A percentile compares a stretch with the other conserved stretches of the same genome.
These are phyloP conservation scores for Orchesellides sinensis DNA, from an alignment of 2,888 invertebrate genomes.

Conservation along the genomic window DNA sequence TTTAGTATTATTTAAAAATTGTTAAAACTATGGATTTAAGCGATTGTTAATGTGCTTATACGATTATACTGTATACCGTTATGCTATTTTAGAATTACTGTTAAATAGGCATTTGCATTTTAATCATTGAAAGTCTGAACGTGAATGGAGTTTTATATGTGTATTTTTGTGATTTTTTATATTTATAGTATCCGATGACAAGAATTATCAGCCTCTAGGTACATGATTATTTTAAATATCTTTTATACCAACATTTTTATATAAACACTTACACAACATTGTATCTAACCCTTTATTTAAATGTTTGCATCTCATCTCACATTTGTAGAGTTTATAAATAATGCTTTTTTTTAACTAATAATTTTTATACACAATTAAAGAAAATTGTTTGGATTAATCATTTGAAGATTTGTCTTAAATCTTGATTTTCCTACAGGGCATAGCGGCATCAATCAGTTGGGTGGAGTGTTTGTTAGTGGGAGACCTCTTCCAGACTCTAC, in stretches of 20 bases:
- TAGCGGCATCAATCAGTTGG: constrained; percentile 81
- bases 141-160: background rate
- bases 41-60: no score
- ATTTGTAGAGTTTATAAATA: no score
- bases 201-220: constrained; percentile 26
- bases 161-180: background rate
- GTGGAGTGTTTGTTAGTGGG: constrained; percentile 81
- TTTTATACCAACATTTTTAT: no score
- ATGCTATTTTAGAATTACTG: no score
- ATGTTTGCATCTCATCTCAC: background rate
- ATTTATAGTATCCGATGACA: constrained; percentile 8
- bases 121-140: no score
- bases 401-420: background rate
- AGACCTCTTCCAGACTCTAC: constrained; percentile 80
- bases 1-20: no score
- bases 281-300: background rate
- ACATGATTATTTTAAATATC: background rate
- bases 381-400: background rate
- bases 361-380: no score
- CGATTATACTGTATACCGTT: no score
- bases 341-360: no score
- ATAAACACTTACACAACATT: no score
- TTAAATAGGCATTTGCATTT: no score
- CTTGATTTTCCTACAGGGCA: constrained; percentile 79
- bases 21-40: no score